phyloP scores from a whole-genome alignment of 2,797 vertebrate genomes.

The Scyliorhinus canicula region DNA sequence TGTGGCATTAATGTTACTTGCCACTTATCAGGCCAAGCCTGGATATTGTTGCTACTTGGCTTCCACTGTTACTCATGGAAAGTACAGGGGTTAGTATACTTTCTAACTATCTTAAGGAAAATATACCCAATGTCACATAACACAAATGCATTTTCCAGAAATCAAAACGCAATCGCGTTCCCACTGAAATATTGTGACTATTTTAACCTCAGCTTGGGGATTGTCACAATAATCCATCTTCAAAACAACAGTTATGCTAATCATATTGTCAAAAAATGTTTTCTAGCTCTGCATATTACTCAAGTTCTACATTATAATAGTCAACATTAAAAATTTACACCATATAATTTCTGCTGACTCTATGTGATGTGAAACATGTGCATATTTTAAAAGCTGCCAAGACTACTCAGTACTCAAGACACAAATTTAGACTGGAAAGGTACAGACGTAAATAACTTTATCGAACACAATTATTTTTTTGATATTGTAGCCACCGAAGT shows the following conservation, averaged over 20 bases:
- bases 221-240: neutral
- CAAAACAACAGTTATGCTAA: neutral
- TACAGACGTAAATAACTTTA: neutral
- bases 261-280: slow-evolving; percentile 3
- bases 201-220: neutral
- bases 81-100: neutral
- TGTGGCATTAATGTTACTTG: too few species aligned
- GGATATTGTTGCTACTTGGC: neutral
- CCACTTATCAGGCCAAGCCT: too few species aligned
- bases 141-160: neutral
- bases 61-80: neutral
- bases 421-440: neutral
- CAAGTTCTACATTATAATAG: slow-evolving; percentile 16
- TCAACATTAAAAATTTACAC: slow-evolving; percentile 31
- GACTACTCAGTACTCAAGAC: slow-evolving; percentile 2
- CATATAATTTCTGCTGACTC: slow-evolving; percentile 11
- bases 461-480: too few species aligned
- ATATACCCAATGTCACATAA: neutral
- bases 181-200: neutral
- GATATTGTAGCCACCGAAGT: too few species aligned
- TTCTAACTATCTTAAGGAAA: neutral
- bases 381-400: slow-evolving; percentile 21
- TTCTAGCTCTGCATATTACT: neutral
- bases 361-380: slow-evolving; percentile 22
- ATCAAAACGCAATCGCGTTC: neutral